phyloP scores from a whole-genome alignment of 2,888 invertebrate species.

The Myopa testacea region DNA sequence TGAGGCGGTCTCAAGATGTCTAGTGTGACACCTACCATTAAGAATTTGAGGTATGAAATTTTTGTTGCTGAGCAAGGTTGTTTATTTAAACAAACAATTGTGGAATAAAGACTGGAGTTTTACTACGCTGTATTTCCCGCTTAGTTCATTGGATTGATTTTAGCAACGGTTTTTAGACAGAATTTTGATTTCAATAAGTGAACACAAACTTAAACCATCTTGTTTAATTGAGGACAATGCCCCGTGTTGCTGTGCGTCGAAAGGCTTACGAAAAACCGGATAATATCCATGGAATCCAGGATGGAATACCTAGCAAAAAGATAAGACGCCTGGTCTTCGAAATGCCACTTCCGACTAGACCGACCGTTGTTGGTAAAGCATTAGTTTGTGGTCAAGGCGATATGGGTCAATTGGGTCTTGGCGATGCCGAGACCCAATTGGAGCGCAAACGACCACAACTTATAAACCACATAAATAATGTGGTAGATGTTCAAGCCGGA shows the following conservation, averaged over 20 bases:
- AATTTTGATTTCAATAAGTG: no score
- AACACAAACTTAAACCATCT: background rate
- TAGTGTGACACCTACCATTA: no score
- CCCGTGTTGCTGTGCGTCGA: conserved; percentile 49
- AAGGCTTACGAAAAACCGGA: conserved; percentile 43
- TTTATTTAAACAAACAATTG: no score
- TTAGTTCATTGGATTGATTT: background rate
- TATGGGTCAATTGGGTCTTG: conserved; percentile 91
- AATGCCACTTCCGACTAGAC: conserved; percentile 62
- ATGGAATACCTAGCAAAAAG: conserved; percentile 52
- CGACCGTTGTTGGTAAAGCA: conserved; percentile 72
- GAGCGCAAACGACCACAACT: conserved; percentile 77
- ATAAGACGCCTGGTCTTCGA: conserved; percentile 53
- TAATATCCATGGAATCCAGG: conserved; percentile 50
- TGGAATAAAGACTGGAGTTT: no score
- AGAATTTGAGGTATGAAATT: no score
- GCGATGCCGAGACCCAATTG: conserved; percentile 76
- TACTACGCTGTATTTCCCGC: background rate
- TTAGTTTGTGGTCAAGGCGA: conserved; percentile 88
- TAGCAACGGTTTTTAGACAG: no score
- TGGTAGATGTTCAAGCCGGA: conserved; percentile 85
- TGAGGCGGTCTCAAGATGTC: no score
- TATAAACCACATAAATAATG: conserved; percentile 71
- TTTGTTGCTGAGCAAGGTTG: no score
- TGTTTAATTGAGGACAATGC: conserved; percentile 41